Percentiles rank a stretch among this genome's conserved stretches.
Evolutionary conservation across 2,888 invertebrate species (phyloP).

Genomic region (Proisotoma minuta): DNA sequence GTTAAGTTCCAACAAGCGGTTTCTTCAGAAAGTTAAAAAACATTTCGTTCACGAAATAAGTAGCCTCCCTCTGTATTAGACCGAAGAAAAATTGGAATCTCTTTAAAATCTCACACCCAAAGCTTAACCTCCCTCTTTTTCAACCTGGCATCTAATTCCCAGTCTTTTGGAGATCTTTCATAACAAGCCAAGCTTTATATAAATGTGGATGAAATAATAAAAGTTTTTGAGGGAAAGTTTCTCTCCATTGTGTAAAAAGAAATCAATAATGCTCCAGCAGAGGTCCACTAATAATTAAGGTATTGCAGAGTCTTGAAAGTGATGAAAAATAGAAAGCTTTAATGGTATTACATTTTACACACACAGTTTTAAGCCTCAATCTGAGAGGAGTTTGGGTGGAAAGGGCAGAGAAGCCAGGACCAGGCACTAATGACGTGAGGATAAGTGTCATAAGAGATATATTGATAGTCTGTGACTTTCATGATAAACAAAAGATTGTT

Average conservation of each 20-base stretch:
- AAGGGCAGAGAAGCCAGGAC: conserved; percentile 23
- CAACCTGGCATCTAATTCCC: not conserved
- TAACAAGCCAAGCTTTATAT: not conserved
- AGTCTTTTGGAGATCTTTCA: not conserved
- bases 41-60: no score
- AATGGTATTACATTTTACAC: conserved; percentile 32
- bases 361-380: conserved; percentile 21
- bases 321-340: conserved; percentile 35
- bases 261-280: conserved; percentile 5
- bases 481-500: conserved; percentile 44
- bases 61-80: no score
- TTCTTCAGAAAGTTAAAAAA: no score
- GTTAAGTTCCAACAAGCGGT: no score
- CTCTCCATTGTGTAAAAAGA: conserved; percentile 4
- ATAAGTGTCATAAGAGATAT: conserved; percentile 42
- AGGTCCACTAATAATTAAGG: conserved; percentile 29
- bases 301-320: conserved; percentile 18
- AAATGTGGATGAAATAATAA: not conserved
- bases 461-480: conserved; percentile 44
- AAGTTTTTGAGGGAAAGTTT: not conserved
- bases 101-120: conserved; percentile 3
- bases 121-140: not conserved
- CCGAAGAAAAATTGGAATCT: conserved; percentile 1
- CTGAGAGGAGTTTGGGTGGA: conserved; percentile 2
- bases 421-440: conserved; percentile 21